These are phyloP conservation scores for Lepidocyrtoides sp. DNA, from an alignment of 2,888 invertebrate genomes.

Conservation along the genomic window DNA sequence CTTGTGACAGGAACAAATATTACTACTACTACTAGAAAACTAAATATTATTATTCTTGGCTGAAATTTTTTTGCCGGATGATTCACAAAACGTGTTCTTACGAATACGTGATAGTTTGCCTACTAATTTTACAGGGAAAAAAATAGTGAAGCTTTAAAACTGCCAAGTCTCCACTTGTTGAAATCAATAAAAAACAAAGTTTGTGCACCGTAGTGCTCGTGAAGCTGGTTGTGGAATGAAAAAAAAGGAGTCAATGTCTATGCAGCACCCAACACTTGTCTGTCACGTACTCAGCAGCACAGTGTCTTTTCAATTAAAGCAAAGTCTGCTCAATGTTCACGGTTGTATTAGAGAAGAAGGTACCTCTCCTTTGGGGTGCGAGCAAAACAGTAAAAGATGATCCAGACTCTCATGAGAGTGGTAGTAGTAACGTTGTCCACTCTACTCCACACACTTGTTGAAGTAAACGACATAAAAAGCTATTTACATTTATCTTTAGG, in stretches of 20 bases:
- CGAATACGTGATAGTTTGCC: neutral
- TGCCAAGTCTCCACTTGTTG: neutral
- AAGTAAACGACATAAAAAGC: slow-evolving; percentile 65
- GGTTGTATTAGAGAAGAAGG: neutral
- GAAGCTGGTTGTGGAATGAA: slow-evolving; percentile 39
- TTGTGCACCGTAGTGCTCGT: neutral
- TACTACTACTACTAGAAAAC: too few relatives aligned
- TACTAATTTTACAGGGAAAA: neutral
- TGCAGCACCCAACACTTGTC: slow-evolving; percentile 66
- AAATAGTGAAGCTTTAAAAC: neutral
- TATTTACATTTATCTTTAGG: slow-evolving; percentile 63
- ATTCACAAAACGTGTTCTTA: neutral
- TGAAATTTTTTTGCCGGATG: too few relatives aligned
- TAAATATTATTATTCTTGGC: neutral
- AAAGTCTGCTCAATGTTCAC: slow-evolving; percentile 34
- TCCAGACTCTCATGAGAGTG: slow-evolving; percentile 32
- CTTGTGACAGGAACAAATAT: neutral
- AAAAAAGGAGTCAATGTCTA: neutral
- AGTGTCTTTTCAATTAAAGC: slow-evolving; percentile 45
- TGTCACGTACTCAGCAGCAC: slow-evolving; percentile 50
- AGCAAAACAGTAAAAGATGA: neutral
- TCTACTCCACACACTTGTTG: slow-evolving; percentile 62
- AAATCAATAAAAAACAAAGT: slow-evolving; percentile 1
- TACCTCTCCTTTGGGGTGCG: slow-evolving; percentile 50
- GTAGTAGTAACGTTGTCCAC: slow-evolving; percentile 36